phyloP scores from a whole-genome alignment of 2,113 vertebrate species.

The Poecile atricapillus region DNA sequence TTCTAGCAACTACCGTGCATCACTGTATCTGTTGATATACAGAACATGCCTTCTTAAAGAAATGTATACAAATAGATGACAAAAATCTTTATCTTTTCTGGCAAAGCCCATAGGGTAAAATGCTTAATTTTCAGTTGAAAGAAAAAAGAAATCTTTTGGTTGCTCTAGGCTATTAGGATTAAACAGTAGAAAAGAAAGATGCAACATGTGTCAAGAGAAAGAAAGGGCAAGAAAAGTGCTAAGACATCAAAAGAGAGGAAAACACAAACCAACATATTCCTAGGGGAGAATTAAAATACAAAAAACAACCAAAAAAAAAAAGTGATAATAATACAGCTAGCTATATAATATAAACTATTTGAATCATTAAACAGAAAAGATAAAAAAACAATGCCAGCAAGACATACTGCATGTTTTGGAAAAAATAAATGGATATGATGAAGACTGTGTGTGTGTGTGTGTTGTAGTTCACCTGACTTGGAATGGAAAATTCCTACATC shows the following conservation, averaged over 20 bases:
- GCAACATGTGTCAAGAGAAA: not conserved
- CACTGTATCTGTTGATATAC: slow-evolving; percentile 2
- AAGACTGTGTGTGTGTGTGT: not conserved
- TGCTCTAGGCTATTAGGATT: not conserved
- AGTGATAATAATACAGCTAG: not conserved
- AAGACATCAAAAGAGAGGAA: not conserved
- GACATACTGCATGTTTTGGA: not conserved
- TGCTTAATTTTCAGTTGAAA: not conserved
- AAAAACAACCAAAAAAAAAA: not conserved
- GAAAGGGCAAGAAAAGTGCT: not conserved
- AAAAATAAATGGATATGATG: not conserved
- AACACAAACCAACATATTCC: not conserved
- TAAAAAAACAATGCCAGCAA: not conserved
- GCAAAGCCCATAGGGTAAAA: not conserved
- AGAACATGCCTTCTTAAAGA: not conserved
- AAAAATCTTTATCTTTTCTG: not conserved
- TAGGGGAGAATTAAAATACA: not conserved
- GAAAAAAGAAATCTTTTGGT: not conserved
- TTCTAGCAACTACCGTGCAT: not conserved
- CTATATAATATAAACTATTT: not conserved
- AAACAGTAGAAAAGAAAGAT: not conserved
- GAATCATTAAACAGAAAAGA: not conserved
- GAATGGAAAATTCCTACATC: not conserved
- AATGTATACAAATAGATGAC: not conserved
- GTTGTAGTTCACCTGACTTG: not conserved